Conservation (phyloP, 2,797 vertebrate genomes). For the Podarcis siculus region DNA sequence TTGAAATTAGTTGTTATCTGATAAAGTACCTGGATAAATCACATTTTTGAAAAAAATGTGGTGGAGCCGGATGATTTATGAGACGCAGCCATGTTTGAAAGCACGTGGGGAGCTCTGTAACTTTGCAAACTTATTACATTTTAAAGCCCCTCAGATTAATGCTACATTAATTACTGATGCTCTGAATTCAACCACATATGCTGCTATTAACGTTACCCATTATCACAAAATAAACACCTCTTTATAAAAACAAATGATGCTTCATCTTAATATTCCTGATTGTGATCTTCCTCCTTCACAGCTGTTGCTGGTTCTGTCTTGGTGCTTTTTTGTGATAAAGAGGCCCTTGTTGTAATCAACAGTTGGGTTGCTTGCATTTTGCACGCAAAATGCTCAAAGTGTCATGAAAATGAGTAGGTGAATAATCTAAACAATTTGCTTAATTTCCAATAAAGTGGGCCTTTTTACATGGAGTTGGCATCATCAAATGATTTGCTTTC, state of each 20-base stretch:
- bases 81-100: conserved; percentile 45
- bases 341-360: conserved; percentile 69
- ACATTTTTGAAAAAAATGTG: conserved; percentile 33
- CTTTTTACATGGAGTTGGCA: background rate
- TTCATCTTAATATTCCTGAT: conserved; percentile 72
- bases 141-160: conserved; percentile 67
- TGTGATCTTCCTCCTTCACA: conserved; percentile 65
- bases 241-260: conserved; percentile 77
- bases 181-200: conserved; percentile 72
- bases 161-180: conserved; percentile 76
- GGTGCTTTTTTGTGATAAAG: conserved; percentile 60
- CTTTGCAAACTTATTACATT: conserved; percentile 57
- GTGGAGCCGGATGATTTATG: conserved; percentile 34
- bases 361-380: conserved; percentile 56
- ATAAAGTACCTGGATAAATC: conserved; percentile 37
- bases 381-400: background rate
- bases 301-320: conserved; percentile 73
- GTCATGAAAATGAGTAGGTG: background rate
- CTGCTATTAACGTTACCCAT: conserved; percentile 76
- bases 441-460: background rate
- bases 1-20: conserved; percentile 47
- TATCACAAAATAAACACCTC: conserved; percentile 79
- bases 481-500: background rate
- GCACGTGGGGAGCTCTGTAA: conserved; percentile 37
- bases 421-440: background rate